phyloP scores from a whole-genome alignment of 1,140 invertebrate genomes.

The Elysia chlorotica region DNA sequence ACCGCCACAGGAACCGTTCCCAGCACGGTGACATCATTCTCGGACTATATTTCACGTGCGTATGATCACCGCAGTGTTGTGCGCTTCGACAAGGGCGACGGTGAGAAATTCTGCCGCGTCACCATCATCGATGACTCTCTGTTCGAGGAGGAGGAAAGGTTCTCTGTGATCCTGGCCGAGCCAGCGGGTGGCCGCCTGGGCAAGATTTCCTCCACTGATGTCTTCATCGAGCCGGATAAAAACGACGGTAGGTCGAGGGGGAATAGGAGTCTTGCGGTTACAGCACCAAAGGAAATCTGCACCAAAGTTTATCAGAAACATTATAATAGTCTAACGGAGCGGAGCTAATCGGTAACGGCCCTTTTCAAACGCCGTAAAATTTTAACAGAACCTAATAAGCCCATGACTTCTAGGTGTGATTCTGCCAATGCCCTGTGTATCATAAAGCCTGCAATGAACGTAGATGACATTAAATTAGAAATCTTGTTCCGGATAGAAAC shows the following conservation, averaged over 20 bases:
- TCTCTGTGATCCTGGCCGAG: constrained; percentile 54
- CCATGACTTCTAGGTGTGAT: too few relatives aligned
- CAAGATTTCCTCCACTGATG: constrained; percentile 33
- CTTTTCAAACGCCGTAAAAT: too few relatives aligned
- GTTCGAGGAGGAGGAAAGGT: constrained; percentile 60
- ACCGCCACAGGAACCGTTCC: constrained; percentile 55
- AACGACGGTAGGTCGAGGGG: constrained; percentile 62
- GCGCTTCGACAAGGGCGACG: constrained; percentile 56
- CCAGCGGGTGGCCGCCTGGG: constrained; percentile 59
- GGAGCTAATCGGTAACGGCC: too few relatives aligned
- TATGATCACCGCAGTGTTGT: constrained; percentile 54
- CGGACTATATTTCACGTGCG: constrained; percentile 60
- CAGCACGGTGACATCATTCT: constrained; percentile 54
- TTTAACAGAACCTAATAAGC: too few relatives aligned
- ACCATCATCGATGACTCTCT: constrained; percentile 63
- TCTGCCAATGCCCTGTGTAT: too few relatives aligned
- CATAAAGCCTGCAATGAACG: too few relatives aligned
- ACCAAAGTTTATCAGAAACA: too few relatives aligned
- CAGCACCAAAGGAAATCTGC: too few relatives aligned
- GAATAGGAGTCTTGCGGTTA: too few relatives aligned
- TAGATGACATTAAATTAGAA: too few relatives aligned
- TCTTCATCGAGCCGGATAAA: constrained; percentile 58
- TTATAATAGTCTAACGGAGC: too few relatives aligned
- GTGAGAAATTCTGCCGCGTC: constrained; percentile 54
- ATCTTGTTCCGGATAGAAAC: too few relatives aligned